Base-by-base conservation (phyloP, 2,113 vertebrate species). In the Stegostoma tigrinum region DNA sequence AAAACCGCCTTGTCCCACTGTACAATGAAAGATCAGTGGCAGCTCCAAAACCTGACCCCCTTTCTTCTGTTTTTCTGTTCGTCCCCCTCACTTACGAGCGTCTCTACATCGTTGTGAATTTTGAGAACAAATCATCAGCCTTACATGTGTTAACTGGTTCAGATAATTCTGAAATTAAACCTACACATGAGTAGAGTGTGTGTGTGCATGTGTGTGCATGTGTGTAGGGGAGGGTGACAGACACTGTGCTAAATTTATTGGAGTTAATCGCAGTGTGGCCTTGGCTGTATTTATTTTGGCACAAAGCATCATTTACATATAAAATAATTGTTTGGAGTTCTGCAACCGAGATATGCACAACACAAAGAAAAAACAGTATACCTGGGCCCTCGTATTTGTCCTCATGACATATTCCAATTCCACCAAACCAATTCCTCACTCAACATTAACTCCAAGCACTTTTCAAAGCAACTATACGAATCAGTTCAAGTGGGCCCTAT, bases 231-330 rank as follows among this genome's bases (percentile, higher is more conserved):
- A 8, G 24, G 2, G 86, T 52, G 87, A 61, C 55, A 91, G 61
- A 1, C 30, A 91, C 19, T 66, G 89, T 34, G 64, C 55, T 91
- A 42, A 66, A 91, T 91, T 64, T 91, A 66, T 93, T 55, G 15
- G 89, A 66, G 61, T 64, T 90, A 66, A 91, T 91, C 89, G 4
- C 61, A 64, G 30, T 23, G 89, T 66, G 34, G 89, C 34, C 89
- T 93, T 93, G 89, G 23, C 61, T 93, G 89, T 93, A 66, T 93
- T 66, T 93, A 66, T 66, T 6, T 93, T 93, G 89, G 89, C 89
- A 66, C 89, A 66, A 38, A 5, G 34, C 89, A 34, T 45, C 89
- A 38, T 66, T 66, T 38, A 21, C 89, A 38, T 93, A 66, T 93
- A 93, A 93, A 93, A 93, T 64, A 91, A 91, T 93, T 38, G 61